Percentiles rank a stretch among this genome's conserved stretches.
Evolutionary conservation across 2,888 invertebrate species (phyloP).

Genomic region (Fragum whitleyi): DNA sequence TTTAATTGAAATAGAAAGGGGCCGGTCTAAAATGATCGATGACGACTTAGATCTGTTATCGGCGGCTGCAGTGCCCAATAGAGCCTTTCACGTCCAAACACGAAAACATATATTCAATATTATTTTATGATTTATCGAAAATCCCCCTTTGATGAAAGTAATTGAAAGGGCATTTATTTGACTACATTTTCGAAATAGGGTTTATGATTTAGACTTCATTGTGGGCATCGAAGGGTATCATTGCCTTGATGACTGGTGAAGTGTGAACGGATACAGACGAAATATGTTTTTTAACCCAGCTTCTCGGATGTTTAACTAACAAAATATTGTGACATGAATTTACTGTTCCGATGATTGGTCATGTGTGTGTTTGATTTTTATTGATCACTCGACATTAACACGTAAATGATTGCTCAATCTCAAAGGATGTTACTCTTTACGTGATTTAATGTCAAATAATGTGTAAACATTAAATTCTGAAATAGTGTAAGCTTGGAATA

Average conservation of each 20-base stretch:
- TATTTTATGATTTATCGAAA: constrained; percentile 69
- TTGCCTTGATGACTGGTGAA: constrained; percentile 45
- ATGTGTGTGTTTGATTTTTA: constrained; percentile 15
- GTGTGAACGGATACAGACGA: constrained; percentile 28
- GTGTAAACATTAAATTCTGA: background rate
- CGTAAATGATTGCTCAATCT: background rate
- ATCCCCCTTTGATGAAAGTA: constrained; percentile 54
- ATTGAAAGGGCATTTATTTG: constrained; percentile 61
- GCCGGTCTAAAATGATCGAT: constrained; percentile 68
- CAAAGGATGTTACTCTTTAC: constrained; percentile 1
- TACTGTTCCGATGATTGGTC: constrained; percentile 17
- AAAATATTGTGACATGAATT: constrained; percentile 17
- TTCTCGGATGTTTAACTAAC: constrained; percentile 25
- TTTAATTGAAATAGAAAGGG: constrained; percentile 51
- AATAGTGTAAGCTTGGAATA: background rate
- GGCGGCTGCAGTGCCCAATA: constrained; percentile 55
- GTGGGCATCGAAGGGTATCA: constrained; percentile 60
- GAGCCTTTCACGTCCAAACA: constrained; percentile 48
- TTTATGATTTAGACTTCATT: constrained; percentile 50
- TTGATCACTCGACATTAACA: constrained; percentile 10
- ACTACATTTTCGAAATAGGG: constrained; percentile 48
- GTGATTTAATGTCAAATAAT: background rate
- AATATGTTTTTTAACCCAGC: background rate
- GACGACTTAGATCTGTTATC: constrained; percentile 61
- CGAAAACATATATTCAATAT: constrained; percentile 59